A percentile compares a stretch with the other conserved stretches of the same genome.
Conservation (phyloP, 2,113 vertebrate genomes). For the Butorides virescens region DNA sequence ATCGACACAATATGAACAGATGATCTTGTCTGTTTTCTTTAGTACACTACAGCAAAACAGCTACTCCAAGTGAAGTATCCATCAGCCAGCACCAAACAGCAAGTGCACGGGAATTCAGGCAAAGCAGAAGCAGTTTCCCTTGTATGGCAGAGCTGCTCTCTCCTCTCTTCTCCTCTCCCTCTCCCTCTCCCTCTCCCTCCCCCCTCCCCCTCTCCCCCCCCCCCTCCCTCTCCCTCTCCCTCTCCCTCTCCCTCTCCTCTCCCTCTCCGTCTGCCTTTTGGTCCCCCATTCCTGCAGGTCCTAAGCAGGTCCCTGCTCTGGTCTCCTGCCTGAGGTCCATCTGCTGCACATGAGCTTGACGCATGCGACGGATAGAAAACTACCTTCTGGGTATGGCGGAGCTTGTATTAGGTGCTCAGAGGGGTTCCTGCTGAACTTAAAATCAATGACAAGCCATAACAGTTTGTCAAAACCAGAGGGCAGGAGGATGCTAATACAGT, state of each 20-base stretch:
- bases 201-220: too few species aligned
- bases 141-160: neutral
- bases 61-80: neutral
- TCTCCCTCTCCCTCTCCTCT: neutral
- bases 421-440: neutral
- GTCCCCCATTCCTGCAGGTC: neutral
- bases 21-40: neutral
- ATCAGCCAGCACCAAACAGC: neutral
- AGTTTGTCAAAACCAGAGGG: neutral
- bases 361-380: neutral
- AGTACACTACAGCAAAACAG: neutral
- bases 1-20: rapidly evolving
- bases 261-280: neutral
- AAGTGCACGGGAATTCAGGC: neutral
- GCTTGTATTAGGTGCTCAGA: neutral
- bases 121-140: neutral
- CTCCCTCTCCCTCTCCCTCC: too few species aligned
- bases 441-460: neutral
- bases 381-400: neutral
- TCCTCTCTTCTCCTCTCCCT: neutral
- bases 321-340: neutral
- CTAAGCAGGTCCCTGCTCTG: neutral
- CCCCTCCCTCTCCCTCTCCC: too few species aligned
- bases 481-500: neutral
- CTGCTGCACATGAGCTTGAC: neutral